Evolutionary conservation across 2,113 vertebrate genomes (phyloP).

Genomic region (Myodes glareolus): DNA sequence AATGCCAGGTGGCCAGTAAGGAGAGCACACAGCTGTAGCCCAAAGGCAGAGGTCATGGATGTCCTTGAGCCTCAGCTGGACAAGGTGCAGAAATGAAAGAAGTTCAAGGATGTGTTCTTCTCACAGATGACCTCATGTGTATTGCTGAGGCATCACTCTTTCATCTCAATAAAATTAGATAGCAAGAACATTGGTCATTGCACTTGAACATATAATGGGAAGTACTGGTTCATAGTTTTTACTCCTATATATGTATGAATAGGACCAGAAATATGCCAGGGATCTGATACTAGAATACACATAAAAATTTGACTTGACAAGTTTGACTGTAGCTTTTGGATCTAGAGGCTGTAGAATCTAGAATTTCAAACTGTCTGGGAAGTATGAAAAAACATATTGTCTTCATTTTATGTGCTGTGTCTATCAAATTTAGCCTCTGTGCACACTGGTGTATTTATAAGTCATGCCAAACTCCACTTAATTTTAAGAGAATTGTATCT

Average conservation of each 20-base stretch:
- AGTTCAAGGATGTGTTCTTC: slow-evolving; percentile 90
- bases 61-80: slow-evolving; percentile 90
- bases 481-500: slow-evolving; percentile 44
- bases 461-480: background rate
- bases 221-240: background rate
- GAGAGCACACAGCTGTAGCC: background rate
- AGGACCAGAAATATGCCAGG: background rate
- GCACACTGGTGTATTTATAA: background rate
- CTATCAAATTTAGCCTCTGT: background rate
- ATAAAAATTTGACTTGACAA: background rate
- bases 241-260: background rate
- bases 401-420: background rate
- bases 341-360: background rate
- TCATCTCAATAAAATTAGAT: slow-evolving; percentile 92
- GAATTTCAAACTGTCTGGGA: background rate
- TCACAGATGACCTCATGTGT: slow-evolving; percentile 89
- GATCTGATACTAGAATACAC: background rate
- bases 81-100: slow-evolving; percentile 90
- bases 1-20: background rate
- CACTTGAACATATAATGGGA: background rate
- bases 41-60: slow-evolving; percentile 78
- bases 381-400: background rate
- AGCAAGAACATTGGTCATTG: slow-evolving; percentile 83
- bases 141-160: slow-evolving; percentile 89
- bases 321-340: background rate